Base-by-base conservation (phyloP, 2,113 vertebrate genomes). In the Saguinus midas region DNA sequence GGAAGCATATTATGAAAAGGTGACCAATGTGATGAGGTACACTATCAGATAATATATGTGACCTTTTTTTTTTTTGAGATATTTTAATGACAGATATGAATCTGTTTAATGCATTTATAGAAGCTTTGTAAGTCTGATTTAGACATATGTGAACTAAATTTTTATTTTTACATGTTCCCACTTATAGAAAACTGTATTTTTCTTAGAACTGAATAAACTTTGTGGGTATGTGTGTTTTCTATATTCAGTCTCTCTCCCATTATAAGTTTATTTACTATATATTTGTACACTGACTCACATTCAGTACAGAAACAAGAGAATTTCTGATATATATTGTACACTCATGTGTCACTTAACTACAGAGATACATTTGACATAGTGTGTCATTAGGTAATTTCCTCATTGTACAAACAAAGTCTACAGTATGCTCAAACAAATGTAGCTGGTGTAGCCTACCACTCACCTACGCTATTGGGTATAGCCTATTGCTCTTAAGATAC, bases 121-220 rank as follows among this genome's bases (percentile, higher is more conserved):
- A 96, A 96, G 58, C 6, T 96, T 88, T 86, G 1, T 81, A 79
- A 90, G 85, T 94, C 29, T 88, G 72, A 95, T 95, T 85, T 84
- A 70, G 48, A 52, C 3, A 35, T 32, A 58, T 90, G 27, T 75
- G 45, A 55, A 35, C 68, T 85, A 35, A 84, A 94, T 81, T 87
- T 94, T 97, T 66, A 96, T 43, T 91, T 90, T 50, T 50, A 43
- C 57, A 55, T 55, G 16, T 57, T 86, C 1, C 43, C 37, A 72
- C 64, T 70, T 18, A 68, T 45, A 64, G 37, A 72, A 89, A 93
- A 57, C 13, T 35, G 13, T 6, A 37, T 90, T 87, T 66, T 87
- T 27, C 78, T 96, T 73, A 94, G 61, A 96, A 76, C 20, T 58
- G 8, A 87, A 37, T 64, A 58, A 55, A 94, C 40, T 6, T 6